Conservation (phyloP, 2,113 vertebrate species). For the Dendropsophus ebraccatus region DNA sequence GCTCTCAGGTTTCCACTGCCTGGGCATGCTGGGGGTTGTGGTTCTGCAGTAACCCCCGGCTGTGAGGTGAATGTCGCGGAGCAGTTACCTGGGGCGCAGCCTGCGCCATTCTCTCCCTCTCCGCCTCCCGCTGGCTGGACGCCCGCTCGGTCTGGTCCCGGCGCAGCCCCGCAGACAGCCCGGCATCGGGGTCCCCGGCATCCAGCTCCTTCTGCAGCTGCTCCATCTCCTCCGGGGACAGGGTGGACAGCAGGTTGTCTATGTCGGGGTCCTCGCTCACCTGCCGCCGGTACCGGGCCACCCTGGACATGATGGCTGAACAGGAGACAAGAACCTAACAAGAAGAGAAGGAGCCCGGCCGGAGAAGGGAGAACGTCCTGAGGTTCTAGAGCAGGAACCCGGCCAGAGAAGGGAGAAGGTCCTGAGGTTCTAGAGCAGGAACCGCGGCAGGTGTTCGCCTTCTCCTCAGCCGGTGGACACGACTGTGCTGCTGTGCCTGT, state of each 20-base stretch:
- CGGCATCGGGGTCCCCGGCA: conserved; percentile 80
- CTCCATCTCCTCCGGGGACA: conserved; percentile 86
- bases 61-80: too few relatives aligned
- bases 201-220: conserved; percentile 86
- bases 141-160: conserved; percentile 73
- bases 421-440: not conserved
- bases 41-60: too few relatives aligned
- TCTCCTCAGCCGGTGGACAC: not conserved
- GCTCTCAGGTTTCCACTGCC: too few relatives aligned
- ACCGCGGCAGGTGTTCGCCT: not conserved
- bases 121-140: conserved; percentile 69
- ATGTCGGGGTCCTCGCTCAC: conserved; percentile 86
- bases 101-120: conserved; percentile 77
- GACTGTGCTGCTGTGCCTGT: conserved; percentile 10
- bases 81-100: conserved; percentile 78
- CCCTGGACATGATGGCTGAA: conserved; percentile 76
- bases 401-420: not conserved
- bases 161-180: conserved; percentile 71
- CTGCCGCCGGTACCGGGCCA: conserved; percentile 78
- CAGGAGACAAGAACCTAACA: not conserved
- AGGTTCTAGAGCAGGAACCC: not conserved
- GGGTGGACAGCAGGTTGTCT: conserved; percentile 79
- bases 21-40: too few relatives aligned
- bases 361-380: not conserved
- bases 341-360: too few relatives aligned